These are phyloP conservation scores for Furcifer pardalis DNA, from an alignment of 2,797 vertebrate genomes.

Conservation along the genomic window DNA sequence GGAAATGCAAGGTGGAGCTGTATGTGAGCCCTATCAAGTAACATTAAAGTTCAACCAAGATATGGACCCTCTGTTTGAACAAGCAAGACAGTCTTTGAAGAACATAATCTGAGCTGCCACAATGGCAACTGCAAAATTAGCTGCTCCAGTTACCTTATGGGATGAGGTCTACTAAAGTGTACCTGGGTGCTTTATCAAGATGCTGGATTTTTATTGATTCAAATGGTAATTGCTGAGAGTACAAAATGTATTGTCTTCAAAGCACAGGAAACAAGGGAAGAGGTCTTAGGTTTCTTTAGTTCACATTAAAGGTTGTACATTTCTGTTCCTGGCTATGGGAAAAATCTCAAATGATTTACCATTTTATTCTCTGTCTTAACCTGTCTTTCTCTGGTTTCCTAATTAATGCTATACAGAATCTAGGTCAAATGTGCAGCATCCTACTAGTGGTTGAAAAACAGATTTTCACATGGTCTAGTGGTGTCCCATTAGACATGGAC, in stretches of 20 bases:
- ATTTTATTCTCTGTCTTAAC: neutral
- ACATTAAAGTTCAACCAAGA: constrained; percentile 73
- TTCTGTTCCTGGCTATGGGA: constrained; percentile 25
- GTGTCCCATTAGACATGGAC: neutral
- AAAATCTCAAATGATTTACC: neutral
- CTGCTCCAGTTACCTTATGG: constrained; percentile 69
- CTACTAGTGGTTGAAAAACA: neutral
- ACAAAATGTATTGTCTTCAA: constrained; percentile 64
- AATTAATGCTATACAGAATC: neutral
- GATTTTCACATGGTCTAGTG: neutral
- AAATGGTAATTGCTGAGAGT: constrained; percentile 69
- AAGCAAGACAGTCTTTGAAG: constrained; percentile 74
- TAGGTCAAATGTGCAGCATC: neutral
- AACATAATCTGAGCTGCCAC: constrained; percentile 72
- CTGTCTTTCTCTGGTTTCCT: neutral
- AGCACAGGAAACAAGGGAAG: constrained; percentile 50
- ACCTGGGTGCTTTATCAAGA: constrained; percentile 69
- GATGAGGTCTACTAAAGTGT: constrained; percentile 60
- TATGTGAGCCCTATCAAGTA: constrained; percentile 73
- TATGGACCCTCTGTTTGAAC: constrained; percentile 69
- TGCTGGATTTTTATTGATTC: constrained; percentile 64
- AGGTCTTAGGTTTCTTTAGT: constrained; percentile 41
- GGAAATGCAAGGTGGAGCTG: constrained; percentile 67
- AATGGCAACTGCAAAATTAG: constrained; percentile 70
- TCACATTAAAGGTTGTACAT: constrained; percentile 48